phyloP scores from a whole-genome alignment of 2,113 vertebrate species.

The Beaufortia kweichowensis region DNA sequence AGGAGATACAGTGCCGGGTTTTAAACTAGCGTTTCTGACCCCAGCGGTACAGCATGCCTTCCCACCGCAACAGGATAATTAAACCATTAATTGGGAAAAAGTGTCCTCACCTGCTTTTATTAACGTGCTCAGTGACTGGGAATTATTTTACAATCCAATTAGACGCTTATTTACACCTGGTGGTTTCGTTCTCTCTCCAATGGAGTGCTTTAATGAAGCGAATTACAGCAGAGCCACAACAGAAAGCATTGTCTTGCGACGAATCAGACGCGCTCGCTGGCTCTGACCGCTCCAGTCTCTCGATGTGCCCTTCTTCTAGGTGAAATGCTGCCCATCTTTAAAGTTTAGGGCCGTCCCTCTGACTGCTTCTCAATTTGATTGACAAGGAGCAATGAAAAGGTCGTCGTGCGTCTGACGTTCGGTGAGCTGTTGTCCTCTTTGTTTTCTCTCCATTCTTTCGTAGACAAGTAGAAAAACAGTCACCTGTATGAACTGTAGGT shows the following conservation, averaged over 20 bases:
- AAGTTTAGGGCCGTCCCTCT: constrained; percentile 40
- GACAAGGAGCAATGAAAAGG: constrained; percentile 60
- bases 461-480: constrained; percentile 56
- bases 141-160: constrained; percentile 50
- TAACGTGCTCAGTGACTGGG: constrained; percentile 33
- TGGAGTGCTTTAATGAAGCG: constrained; percentile 32
- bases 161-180: constrained; percentile 49
- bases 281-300: background rate
- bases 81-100: constrained; percentile 39
- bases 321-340: constrained; percentile 48
- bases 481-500: constrained; percentile 40
- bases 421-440: constrained; percentile 18
- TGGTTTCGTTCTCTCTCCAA: constrained; percentile 32
- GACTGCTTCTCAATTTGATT: constrained; percentile 60
- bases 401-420: constrained; percentile 52
- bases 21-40: constrained; percentile 21
- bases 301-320: constrained; percentile 18
- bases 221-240: constrained; percentile 16
- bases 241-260: background rate
- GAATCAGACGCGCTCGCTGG: background rate
- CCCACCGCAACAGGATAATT: constrained; percentile 33
- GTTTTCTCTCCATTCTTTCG: constrained; percentile 41
- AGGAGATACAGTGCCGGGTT: background rate
- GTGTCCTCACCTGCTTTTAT: constrained; percentile 41
- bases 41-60: background rate